These are phyloP conservation scores for Hippopotamyrus pictus DNA, from an alignment of 2,797 vertebrate species.

Conservation along the genomic window DNA sequence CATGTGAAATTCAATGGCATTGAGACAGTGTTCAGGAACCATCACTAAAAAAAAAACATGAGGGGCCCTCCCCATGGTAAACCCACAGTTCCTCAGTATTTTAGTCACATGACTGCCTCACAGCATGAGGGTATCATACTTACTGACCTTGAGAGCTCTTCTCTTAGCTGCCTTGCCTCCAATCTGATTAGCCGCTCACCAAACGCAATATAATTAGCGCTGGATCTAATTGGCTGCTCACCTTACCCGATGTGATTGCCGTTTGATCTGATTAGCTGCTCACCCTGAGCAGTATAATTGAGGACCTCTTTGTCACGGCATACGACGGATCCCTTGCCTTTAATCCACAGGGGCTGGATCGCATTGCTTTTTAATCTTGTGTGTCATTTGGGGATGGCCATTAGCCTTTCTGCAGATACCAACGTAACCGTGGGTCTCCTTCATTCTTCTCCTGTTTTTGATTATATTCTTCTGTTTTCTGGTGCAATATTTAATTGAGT, in stretches of 20 bases:
- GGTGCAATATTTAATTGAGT: neutral
- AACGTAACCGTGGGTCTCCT: neutral
- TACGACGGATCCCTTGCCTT: neutral
- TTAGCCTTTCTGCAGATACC: neutral
- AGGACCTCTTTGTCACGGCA: neutral
- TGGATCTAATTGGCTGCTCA: neutral
- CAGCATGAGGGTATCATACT: neutral
- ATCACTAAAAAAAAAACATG: neutral
- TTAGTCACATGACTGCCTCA: neutral
- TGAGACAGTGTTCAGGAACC: neutral
- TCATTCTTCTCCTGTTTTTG: neutral
- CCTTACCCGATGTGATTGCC: neutral
- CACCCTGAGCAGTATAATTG: neutral
- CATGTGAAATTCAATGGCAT: neutral
- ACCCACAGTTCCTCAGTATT: neutral
- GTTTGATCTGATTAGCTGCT: neutral
- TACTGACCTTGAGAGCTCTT: neutral
- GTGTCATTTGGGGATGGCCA: neutral
- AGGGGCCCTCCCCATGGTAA: neutral
- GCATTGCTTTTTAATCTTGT: neutral
- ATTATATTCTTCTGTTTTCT: neutral
- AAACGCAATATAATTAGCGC: neutral
- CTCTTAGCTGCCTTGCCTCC: neutral
- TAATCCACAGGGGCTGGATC: neutral
- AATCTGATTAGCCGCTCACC: neutral